Base-by-base conservation (phyloP, 2,888 invertebrate genomes). In the Cerceris rybyensis region DNA sequence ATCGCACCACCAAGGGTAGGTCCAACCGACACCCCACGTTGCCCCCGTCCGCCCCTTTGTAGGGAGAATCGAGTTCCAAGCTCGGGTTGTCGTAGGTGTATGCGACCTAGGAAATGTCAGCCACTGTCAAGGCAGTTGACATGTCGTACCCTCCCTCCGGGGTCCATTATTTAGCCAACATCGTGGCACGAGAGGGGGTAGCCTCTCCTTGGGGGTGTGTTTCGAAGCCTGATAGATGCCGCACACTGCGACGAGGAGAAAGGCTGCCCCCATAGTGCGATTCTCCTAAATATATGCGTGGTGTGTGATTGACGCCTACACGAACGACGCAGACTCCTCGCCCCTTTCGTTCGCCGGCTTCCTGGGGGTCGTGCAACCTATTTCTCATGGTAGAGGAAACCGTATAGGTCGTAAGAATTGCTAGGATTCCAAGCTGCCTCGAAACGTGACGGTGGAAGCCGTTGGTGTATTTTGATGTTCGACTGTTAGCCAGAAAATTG, bases 261-360 rank as follows among this genome's bases (percentile, higher is more conserved):
- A 78, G 75, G 66, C 80, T 78, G 68, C 77, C 80, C 70, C 73
- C 76, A 82, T 80, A 85, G 87, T 87, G 85, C 86, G 86, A 84
- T 85, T 87, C 89, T 86, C 88, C 86, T 90, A 91, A 92, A 92
- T 92, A 92, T 92, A 92, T 91, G 92, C 91, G 83, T 83, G 86
- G 91, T 87, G 87, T 92, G 92, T 92, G 92, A 92, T 92, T 92
- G 92, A 92, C 92, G 89, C 91, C 90, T 92, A 92, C 92, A 92
- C 88, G 91, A 84, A 75, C 85, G 82, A 83, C 85, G 79, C 86
- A 84, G 70, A 60, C 78, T 46, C 75, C 65, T 81, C 86, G 86
- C 81, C 87, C 83, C 78, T 85, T 85, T 43, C 50, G 76, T 68
- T 70, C 59, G 46, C 65, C 55, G 59, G 55, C 79, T 81, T 80